phyloP scores from a whole-genome alignment of 1,140 invertebrate species.

The Bombus sibiricus region DNA sequence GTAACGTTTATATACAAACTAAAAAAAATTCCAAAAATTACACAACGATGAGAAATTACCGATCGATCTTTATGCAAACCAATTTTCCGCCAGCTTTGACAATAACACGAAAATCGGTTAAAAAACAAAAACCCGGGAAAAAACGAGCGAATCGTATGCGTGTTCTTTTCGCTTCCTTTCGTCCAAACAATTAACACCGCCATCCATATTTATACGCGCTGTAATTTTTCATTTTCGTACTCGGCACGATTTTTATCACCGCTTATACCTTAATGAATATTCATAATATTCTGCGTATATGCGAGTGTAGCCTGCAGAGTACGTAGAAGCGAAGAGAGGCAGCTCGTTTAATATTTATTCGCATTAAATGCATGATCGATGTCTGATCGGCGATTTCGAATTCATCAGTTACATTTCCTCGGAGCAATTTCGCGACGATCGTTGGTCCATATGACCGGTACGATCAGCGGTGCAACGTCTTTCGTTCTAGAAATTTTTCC shows the following conservation, averaged over 20 bases:
- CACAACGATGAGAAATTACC: background rate
- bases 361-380: background rate
- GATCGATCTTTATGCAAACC: background rate
- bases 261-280: constrained; percentile 40
- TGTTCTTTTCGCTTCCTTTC: background rate
- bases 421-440: no score
- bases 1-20: no score
- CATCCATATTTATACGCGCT: constrained; percentile 13
- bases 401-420: background rate
- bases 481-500: background rate
- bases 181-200: constrained; percentile 17
- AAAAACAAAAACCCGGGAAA: background rate
- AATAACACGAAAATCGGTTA: background rate
- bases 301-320: no score
- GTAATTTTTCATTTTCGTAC: constrained; percentile 35
- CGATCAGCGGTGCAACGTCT: background rate
- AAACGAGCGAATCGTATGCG: background rate
- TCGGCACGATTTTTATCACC: constrained; percentile 26
- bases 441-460: background rate
- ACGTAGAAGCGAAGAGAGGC: no score
- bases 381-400: background rate
- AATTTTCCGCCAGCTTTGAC: background rate
- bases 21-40: background rate
- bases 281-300: constrained; percentile 12
- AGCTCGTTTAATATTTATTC: constrained; percentile 40